Evolutionary conservation across 2,113 vertebrate genomes (phyloP).

Genomic region (Mustela nigripes): DNA sequence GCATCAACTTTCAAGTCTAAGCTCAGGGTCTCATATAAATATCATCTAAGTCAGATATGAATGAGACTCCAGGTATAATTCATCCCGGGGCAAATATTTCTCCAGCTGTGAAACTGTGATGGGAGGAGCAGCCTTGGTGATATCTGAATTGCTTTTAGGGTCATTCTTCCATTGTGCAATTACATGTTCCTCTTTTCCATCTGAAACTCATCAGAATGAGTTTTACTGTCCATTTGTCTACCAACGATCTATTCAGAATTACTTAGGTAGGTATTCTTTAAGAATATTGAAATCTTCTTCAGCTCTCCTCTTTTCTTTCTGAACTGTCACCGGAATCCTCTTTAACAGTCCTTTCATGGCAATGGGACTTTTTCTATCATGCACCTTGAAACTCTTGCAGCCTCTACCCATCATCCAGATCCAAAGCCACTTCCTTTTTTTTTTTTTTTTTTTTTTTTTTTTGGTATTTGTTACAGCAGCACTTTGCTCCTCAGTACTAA

Average conservation of each 20-base stretch:
- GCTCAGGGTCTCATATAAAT: background rate
- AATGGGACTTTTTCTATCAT: background rate
- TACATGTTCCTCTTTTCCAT: background rate
- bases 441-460: background rate
- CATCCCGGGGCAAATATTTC: background rate
- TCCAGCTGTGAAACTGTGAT: background rate
- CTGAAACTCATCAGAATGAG: background rate
- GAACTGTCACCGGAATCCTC: background rate
- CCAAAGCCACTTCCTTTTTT: background rate
- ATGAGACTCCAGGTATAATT: background rate
- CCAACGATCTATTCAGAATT: background rate
- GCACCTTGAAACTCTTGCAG: background rate
- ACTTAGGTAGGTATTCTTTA: background rate
- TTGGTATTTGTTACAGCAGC: background rate
- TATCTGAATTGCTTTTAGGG: background rate
- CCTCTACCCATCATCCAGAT: background rate
- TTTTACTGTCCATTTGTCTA: background rate
- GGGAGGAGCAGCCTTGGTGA: background rate
- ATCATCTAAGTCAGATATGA: background rate
- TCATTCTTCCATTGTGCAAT: background rate
- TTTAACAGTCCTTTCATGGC: background rate
- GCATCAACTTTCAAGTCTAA: background rate
- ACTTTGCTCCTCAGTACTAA: background rate
- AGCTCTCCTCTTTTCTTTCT: background rate
- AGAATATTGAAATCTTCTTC: background rate